A percentile compares a stretch with the other conserved stretches of the same genome.
Evolutionary conservation across 2,888 invertebrate genomes (phyloP).

Genomic region (Vanessa cardui): DNA sequence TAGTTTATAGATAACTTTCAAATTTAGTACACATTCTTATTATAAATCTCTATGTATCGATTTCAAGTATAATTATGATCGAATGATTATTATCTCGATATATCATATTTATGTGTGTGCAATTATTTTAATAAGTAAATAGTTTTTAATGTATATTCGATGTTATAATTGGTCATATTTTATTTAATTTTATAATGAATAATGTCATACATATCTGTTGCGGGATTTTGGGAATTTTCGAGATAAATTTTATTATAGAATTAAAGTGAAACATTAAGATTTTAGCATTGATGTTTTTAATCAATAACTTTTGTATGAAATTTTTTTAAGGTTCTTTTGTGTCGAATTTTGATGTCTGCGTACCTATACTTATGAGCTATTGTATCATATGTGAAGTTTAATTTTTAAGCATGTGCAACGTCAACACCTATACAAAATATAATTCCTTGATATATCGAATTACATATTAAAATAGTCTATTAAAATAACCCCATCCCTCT

Average conservation of each 20-base stretch:
- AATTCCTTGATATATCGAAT: conserved; percentile 27
- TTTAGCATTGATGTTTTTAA: background rate
- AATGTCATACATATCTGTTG: background rate
- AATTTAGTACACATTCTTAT: background rate
- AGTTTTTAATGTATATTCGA: conserved; percentile 1
- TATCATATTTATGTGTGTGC: background rate
- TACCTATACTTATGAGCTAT: too few species aligned
- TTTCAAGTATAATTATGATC: background rate
- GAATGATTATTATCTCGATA: background rate
- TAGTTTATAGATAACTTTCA: background rate
- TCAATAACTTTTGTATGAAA: too few species aligned
- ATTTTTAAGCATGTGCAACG: background rate
- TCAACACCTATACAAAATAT: background rate
- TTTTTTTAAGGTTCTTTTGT: too few species aligned
- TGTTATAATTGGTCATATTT: background rate
- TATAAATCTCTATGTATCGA: conserved; percentile 3
- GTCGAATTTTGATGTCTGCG: too few species aligned
- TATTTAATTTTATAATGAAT: background rate
- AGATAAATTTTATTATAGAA: background rate
- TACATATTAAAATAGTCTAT: conserved; percentile 38
- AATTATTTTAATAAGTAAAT: conserved; percentile 5
- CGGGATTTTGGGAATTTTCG: background rate
- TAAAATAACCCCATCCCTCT: conserved; percentile 46
- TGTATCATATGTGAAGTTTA: background rate
- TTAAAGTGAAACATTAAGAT: background rate